Conservation (phyloP, 2,113 vertebrate species). For the Phaethon lepturus region DNA sequence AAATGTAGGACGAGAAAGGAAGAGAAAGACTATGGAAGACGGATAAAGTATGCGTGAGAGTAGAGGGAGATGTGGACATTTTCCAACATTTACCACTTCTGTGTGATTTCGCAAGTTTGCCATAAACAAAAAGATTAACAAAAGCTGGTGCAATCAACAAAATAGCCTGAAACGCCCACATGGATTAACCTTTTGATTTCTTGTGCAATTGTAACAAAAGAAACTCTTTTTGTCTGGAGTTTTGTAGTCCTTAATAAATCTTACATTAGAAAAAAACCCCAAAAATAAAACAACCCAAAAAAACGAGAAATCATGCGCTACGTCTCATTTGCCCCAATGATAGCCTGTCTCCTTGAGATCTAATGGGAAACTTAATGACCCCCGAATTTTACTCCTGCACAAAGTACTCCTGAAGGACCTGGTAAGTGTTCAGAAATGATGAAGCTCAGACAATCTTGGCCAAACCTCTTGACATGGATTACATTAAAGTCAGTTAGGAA, state of each 20-base stretch:
- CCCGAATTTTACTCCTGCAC: slow-evolving; percentile 34
- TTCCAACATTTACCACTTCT: background rate
- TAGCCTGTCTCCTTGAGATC: slow-evolving; percentile 28
- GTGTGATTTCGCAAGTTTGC: background rate
- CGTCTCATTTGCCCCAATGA: background rate
- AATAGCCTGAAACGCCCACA: background rate
- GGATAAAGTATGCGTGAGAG: background rate
- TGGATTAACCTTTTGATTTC: background rate
- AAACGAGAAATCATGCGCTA: background rate
- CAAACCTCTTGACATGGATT: slow-evolving; percentile 6
- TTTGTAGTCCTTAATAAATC: background rate
- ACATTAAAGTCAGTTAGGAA: background rate
- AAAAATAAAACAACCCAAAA: background rate
- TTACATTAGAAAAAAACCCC: background rate
- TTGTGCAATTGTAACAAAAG: background rate
- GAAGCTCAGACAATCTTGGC: slow-evolving; percentile 2
- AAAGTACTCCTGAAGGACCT: slow-evolving; percentile 54
- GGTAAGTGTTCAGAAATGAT: slow-evolving; percentile 14
- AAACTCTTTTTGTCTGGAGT: background rate
- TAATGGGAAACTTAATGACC: slow-evolving; percentile 56
- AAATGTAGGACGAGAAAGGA: background rate
- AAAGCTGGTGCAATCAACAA: background rate
- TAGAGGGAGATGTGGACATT: background rate
- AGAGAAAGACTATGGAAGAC: background rate
- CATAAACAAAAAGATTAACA: background rate